phyloP scores from a whole-genome alignment of 2,797 vertebrate genomes.

The Eulemur mongoz region DNA sequence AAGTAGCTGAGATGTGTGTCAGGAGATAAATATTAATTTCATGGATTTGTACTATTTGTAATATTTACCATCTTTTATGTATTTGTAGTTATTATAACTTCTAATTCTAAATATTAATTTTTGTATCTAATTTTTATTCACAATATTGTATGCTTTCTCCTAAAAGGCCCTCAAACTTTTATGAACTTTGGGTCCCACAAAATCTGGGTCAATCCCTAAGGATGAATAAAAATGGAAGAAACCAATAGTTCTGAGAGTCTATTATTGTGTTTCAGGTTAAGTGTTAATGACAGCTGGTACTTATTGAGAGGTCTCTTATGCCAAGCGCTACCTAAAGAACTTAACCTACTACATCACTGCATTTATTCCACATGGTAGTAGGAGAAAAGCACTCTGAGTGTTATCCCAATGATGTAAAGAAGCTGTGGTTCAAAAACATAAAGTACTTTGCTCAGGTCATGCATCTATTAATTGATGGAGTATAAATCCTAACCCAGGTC shows the following conservation, averaged over 20 bases:
- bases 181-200: not conserved
- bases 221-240: not conserved
- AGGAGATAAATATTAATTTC: not conserved
- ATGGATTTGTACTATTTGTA: not conserved
- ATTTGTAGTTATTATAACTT: not conserved
- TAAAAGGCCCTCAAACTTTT: not conserved
- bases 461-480: not conserved
- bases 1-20: not conserved
- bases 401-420: not conserved
- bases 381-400: not conserved
- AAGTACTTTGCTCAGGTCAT: not conserved
- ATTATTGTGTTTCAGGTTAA: not conserved
- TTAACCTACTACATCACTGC: not conserved
- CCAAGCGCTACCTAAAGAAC: not conserved
- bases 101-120: not conserved
- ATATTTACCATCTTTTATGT: not conserved
- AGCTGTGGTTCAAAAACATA: not conserved
- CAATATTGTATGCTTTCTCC: not conserved
- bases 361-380: not conserved
- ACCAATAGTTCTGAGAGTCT: not conserved
- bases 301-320: not conserved
- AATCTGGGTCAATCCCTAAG: not conserved
- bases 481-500: not conserved
- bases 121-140: not conserved
- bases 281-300: not conserved